Evolutionary conservation across 1,140 invertebrate species (phyloP), one percentile per base, ranked within the genome.

Genomic region (Calliopsis andreniformis): DNA sequence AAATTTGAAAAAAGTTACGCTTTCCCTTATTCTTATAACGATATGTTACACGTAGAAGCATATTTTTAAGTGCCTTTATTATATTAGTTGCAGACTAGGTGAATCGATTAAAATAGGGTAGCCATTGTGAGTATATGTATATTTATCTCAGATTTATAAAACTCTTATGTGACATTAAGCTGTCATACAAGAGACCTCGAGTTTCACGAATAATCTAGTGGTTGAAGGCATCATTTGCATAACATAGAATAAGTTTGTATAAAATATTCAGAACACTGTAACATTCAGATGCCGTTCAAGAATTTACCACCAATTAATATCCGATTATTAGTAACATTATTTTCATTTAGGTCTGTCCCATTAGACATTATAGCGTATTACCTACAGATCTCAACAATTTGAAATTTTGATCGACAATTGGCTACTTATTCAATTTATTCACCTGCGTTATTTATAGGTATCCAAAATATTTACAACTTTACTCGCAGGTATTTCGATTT

Each of bases 381-480:
- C 47, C 59, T 78, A 79, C 56, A 72, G 39, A 51, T 73, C 35
- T 79, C 32, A 32, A 55, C 69, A 78, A 49, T 70, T 83, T 72
- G 45, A 76, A 83, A 80, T 84, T 84, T 83, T 83, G 71, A 84
- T 84, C 82, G 67, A 62, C 69, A 83, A 76, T 84, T 70, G 71
- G 62, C 69, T 82, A 83, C 67, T 84, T 83, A 83, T 62, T 76
- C 69, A 62, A 83, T 77, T 80, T 63, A 76, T 79, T 78, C 62
- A 66, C 58, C 63, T 70, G 71, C 83, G 81, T 86, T 87, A 59
- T 77, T 55, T 80, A 78, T 78, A 71, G 63, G 72, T 84, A 86
- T 85, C 78, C 78, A 86, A 86, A 85, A 85, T 86, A 86, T 86
- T 75, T 86, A 86, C 84, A 86, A 76, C 75, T 85, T 85, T 56